phyloP scores from a whole-genome alignment of 2,797 vertebrate species.

The Sandelia bainsii region DNA sequence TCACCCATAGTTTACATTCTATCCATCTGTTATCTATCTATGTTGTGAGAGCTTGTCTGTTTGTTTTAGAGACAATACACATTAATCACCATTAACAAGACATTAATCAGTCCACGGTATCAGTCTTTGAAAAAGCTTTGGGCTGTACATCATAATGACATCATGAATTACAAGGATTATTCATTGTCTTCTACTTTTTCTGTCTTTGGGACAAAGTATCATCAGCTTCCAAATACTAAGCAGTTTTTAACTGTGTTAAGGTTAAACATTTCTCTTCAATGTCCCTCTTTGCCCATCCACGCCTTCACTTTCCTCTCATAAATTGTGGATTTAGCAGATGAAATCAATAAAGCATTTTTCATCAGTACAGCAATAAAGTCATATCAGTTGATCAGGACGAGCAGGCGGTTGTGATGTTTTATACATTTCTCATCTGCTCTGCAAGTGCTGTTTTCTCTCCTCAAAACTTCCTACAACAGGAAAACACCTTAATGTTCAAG shows the following conservation, averaged over 20 bases:
- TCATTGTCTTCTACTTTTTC: constrained; percentile 8
- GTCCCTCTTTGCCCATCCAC: constrained; percentile 2
- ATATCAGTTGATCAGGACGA: constrained; percentile 16
- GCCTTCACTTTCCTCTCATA: constrained; percentile 27
- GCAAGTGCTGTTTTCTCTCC: constrained; percentile 26
- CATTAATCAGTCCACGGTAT: constrained; percentile 31
- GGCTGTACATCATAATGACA: constrained; percentile 44
- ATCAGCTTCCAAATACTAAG: constrained; percentile 3
- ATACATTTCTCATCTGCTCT: constrained; percentile 41
- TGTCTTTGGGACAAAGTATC: neutral
- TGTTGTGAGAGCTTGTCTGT: constrained; percentile 12
- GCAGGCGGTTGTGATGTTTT: constrained; percentile 44
- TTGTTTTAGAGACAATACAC: constrained; percentile 20
- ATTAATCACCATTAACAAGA: constrained; percentile 32
- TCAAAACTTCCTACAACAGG: constrained; percentile 16
- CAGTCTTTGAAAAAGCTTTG: constrained; percentile 16
- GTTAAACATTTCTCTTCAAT: constrained; percentile 32
- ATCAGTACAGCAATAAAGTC: no score
- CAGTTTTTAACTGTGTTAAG: neutral
- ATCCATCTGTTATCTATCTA: constrained; percentile 10
- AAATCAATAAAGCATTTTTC: constrained; percentile 54
- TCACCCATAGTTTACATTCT: constrained; percentile 7
- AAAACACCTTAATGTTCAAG: constrained; percentile 20
- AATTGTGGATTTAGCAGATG: constrained; percentile 44
- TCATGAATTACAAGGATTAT: constrained; percentile 28